Percentiles rank a stretch among this genome's conserved stretches.
Conservation (phyloP, 2,888 invertebrate genomes). For the Azorinus chamasolen region DNA sequence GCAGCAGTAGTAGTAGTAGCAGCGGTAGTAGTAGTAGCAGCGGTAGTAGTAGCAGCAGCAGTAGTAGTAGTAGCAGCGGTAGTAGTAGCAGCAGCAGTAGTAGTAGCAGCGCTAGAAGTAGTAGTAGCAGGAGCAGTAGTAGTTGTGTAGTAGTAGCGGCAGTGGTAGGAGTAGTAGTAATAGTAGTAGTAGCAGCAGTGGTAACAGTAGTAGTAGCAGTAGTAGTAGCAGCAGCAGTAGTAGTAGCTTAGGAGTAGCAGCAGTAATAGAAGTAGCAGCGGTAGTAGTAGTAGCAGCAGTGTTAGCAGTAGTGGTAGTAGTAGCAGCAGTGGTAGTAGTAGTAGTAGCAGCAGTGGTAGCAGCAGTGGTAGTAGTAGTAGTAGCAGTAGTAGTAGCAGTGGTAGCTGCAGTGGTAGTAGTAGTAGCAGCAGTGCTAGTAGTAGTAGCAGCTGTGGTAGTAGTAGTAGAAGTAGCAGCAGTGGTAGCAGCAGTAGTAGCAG, state of each 20-base stretch:
- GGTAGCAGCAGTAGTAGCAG: no score
- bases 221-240: slow-evolving; percentile 23
- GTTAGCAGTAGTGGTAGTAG: background rate
- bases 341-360: background rate
- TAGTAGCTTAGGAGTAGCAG: slow-evolving; percentile 1
- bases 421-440: no score
- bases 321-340: background rate
- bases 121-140: no score
- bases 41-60: slow-evolving; percentile 23
- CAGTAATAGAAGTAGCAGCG: background rate
- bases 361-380: slow-evolving; percentile 1
- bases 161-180: no score
- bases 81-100: slow-evolving; percentile 22
- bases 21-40: slow-evolving; percentile 30
- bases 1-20: slow-evolving; percentile 27
- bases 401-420: background rate
- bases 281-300: no score
- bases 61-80: slow-evolving; percentile 21
- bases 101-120: no score
- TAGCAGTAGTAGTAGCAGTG: slow-evolving; percentile 1
- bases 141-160: no score
- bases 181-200: slow-evolving; percentile 24
- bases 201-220: slow-evolving; percentile 23
- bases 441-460: no score
- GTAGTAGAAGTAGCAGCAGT: background rate